phyloP scores from a whole-genome alignment of 2,888 invertebrate genomes.

The Eilema depressum region DNA sequence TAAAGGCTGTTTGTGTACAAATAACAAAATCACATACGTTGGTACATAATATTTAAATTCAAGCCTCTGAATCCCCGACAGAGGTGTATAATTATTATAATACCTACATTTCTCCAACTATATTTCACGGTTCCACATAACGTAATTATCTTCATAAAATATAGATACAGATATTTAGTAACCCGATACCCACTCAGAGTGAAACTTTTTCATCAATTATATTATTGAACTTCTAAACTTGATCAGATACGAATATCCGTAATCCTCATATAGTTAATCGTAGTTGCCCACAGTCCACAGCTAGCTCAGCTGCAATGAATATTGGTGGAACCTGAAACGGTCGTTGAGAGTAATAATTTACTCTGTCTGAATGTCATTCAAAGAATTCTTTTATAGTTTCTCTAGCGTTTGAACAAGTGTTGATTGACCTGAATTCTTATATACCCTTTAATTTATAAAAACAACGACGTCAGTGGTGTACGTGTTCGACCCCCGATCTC shows the following conservation, averaged over 20 bases:
- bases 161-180: not conserved
- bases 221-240: not conserved
- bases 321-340: conserved; percentile 56
- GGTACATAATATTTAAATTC: no score
- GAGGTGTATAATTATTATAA: no score
- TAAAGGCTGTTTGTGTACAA: no score
- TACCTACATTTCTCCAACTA: no score
- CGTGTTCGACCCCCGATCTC: no score
- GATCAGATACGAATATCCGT: conserved; percentile 23
- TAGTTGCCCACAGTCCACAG: conserved; percentile 41
- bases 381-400: conserved; percentile 66
- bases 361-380: conserved; percentile 66
- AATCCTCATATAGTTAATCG: conserved; percentile 38
- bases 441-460: conserved; percentile 1
- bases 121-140: no score
- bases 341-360: conserved; percentile 72
- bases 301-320: conserved; percentile 62
- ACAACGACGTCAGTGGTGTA: no score
- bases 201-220: not conserved
- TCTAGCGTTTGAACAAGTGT: conserved; percentile 58
- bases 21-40: no score
- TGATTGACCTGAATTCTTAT: conserved; percentile 52
- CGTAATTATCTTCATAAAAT: not conserved
- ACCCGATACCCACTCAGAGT: not conserved
- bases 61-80: no score